Evolutionary conservation across 2,888 invertebrate genomes (phyloP).

Genomic region (Scelioninae gen. 2): DNA sequence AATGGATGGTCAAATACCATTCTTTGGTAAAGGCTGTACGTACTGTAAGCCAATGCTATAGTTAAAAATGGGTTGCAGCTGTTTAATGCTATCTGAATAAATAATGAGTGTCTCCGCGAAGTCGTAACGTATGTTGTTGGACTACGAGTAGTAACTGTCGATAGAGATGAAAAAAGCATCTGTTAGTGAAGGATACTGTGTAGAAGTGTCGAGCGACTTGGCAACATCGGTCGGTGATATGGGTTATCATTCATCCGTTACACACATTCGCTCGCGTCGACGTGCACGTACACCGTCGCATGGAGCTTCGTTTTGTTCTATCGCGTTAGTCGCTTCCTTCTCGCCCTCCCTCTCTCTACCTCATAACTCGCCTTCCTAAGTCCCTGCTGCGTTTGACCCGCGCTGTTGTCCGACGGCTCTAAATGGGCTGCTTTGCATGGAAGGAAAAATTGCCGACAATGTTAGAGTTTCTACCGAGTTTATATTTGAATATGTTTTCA

Average conservation of each 20-base stretch:
- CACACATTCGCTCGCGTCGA: slow-evolving; percentile 54
- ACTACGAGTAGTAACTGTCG: slow-evolving; percentile 43
- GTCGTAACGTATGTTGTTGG: slow-evolving; percentile 34
- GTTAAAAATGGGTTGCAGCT: slow-evolving; percentile 55
- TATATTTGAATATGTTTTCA: slow-evolving; percentile 28
- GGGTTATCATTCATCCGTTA: slow-evolving; percentile 66
- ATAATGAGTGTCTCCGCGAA: slow-evolving; percentile 52
- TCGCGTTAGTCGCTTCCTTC: slow-evolving; percentile 63
- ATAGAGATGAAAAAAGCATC: slow-evolving; percentile 52
- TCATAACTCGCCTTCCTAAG: slow-evolving; percentile 43
- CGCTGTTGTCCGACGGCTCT: slow-evolving; percentile 44
- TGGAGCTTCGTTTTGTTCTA: slow-evolving; percentile 58
- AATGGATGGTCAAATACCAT: no score
- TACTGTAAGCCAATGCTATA: slow-evolving; percentile 9
- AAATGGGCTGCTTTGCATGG: slow-evolving; percentile 54
- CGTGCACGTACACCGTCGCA: slow-evolving; percentile 49
- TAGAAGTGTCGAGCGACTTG: slow-evolving; percentile 61
- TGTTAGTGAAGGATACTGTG: slow-evolving; percentile 46
- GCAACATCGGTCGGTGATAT: slow-evolving; percentile 66
- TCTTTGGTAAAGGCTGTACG: slow-evolving; percentile 7
- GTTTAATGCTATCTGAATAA: slow-evolving; percentile 56
- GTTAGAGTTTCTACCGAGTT: slow-evolving; percentile 43
- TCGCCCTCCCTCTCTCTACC: slow-evolving; percentile 51
- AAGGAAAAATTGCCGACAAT: slow-evolving; percentile 49
- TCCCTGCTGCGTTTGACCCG: slow-evolving; percentile 55